Base-by-base conservation (phyloP, 2,888 invertebrate genomes). In the Octodonta nipae region DNA sequence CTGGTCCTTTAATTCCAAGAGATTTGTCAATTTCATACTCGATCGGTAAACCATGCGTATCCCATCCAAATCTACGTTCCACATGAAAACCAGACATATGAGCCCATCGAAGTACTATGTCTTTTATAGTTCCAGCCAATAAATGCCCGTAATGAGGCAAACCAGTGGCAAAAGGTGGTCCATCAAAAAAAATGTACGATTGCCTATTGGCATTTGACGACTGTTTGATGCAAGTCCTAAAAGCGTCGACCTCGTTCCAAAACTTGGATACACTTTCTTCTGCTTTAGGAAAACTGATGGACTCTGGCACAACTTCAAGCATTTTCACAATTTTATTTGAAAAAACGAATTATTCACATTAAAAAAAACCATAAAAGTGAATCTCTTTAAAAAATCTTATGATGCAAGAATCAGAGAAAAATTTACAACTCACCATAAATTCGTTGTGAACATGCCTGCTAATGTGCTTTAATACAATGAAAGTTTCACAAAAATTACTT, bases 91-190 rank as follows among this genome's bases (percentile, higher is more conserved):
- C 95, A 67, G 83, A 73, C 60, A 95, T 93, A 57, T 93, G 89
- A 2, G 95, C 95, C 68, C 88, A 96, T 35, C 98, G 71, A 0
- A 96, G 95, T 1, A 98, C 88, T 40, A 95, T 83, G 63, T 98
- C 98, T 65, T 98, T 99, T 44, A 98, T 93, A 2, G 96, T 95
- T 16, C 98, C 95, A 29, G 96, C 91, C 39, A 98, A 70, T 37
- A 99, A 88, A 54, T 99, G 98, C 0, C 98, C 98, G 63, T 98
- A 99, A 67, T 98, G 98, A 1, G 98, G 98, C 38, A 98, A 64
- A 1, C 98, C 98, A 3, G 98, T 99, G 0, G 98, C 98, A 68
- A 98, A 99, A 4, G 98, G 98, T 15, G 98, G 98, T 0, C 98
- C 98, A 73, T 99, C 98, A 58, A 92, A 98, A 61, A 98, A 98